phyloP scores from a whole-genome alignment of 2,888 invertebrate species.

The Pristionchus exspectatus region DNA sequence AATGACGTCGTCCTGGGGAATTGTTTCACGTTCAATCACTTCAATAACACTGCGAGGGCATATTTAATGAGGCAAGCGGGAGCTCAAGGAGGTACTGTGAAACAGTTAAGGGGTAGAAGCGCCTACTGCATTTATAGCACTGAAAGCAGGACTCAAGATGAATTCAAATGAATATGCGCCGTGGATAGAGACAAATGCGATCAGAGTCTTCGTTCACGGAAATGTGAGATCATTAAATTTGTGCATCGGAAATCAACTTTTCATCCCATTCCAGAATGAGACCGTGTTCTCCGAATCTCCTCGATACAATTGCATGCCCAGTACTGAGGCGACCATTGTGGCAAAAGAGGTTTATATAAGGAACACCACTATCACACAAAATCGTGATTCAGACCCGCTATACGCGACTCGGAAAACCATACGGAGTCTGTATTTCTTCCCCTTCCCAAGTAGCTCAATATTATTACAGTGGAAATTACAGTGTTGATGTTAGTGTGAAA shows the following conservation, averaged over 20 bases:
- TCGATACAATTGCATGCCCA: constrained; percentile 58
- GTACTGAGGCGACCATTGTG: constrained; percentile 53
- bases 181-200: constrained; percentile 59
- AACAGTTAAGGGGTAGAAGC: too few relatives aligned
- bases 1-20: constrained; percentile 58
- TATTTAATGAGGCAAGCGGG: too few relatives aligned
- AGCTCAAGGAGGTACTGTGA: not conserved
- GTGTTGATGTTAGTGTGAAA: constrained; percentile 57
- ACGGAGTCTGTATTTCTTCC: constrained; percentile 58
- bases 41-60: not conserved
- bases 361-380: too few relatives aligned
- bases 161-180: constrained; percentile 60
- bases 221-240: too few relatives aligned
- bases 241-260: too few relatives aligned
- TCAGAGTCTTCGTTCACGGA: constrained; percentile 57
- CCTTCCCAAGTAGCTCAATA: constrained; percentile 59
- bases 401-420: constrained; percentile 58
- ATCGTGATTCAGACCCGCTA: constrained; percentile 56
- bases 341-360: constrained; percentile 35
- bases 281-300: constrained; percentile 60
- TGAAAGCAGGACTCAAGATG: constrained; percentile 54
- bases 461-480: constrained; percentile 63
- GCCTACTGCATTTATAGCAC: not conserved
- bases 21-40: too few relatives aligned
- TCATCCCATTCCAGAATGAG: constrained; percentile 39